Evolutionary conservation across 2,113 vertebrate species (phyloP).

Genomic region (Rhineura floridana): DNA sequence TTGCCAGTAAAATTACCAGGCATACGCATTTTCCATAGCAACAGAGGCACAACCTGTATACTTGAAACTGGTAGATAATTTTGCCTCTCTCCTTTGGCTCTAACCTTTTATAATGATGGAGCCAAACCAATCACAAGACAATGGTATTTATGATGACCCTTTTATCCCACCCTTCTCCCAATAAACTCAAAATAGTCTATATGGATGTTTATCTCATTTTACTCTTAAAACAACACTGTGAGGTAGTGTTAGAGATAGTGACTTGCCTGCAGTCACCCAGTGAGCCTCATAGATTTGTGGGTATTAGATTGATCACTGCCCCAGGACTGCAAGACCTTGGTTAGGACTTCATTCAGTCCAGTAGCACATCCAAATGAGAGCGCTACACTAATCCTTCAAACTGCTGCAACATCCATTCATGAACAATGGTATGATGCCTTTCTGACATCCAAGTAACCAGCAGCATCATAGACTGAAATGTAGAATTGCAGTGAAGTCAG

Average conservation of each 20-base stretch:
- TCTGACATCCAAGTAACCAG: background rate
- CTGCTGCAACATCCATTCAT: background rate
- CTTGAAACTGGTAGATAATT: background rate
- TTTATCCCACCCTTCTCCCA: background rate
- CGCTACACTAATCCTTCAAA: background rate
- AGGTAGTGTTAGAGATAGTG: background rate
- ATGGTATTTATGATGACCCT: background rate
- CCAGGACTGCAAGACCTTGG: background rate
- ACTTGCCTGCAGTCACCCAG: background rate
- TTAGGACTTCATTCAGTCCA: background rate
- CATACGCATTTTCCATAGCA: slow-evolving; percentile 7
- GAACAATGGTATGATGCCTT: background rate
- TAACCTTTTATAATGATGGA: background rate
- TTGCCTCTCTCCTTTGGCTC: no score
- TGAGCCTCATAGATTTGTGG: background rate
- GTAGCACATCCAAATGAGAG: background rate
- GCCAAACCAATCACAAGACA: background rate
- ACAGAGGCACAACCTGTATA: background rate
- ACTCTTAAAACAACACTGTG: background rate
- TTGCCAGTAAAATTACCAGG: slow-evolving; percentile 28
- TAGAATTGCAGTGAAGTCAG: background rate
- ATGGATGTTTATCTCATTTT: background rate
- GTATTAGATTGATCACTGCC: background rate
- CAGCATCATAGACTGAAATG: background rate
- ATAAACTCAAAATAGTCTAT: background rate